Evolutionary conservation across 1,140 invertebrate genomes (phyloP), one percentile per base, ranked within the genome.

Genomic region (Microplitis demolitor): DNA sequence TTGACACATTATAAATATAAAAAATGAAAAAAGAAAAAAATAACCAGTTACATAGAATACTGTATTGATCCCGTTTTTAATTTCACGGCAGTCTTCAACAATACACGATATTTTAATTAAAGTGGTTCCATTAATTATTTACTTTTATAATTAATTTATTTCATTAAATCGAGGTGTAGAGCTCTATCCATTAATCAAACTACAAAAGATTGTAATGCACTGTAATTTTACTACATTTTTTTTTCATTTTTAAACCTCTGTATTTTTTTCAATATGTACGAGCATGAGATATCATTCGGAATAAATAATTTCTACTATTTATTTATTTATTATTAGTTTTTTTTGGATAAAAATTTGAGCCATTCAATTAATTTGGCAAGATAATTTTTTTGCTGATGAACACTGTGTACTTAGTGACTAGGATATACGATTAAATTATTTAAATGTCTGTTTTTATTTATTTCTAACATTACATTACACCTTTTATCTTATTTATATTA

Each of bases 331-430:
- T 63, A 39, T 9, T 39, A 6, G 0, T 24, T 24, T 24, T 66
- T 53, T 76, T 51, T n/a, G 4, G 31, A 39, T 51, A 53, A 66
- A 61, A 71, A 78, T 72, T 82, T 84, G 82, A 83, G 81, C 83
- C 78, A 66, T 56, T 78, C 79, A 76, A 69, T 71, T 73, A 81
- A 80, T 83, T 84, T 85, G 83, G 83, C 84, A 83, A 85, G 82
- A 83, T 24, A 24, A 77, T 80, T 83, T 71, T 76, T 73, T 70
- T 78, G 72, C 56, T 73, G 64, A 71, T 72, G 69, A 76, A 74
- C 80, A 80, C 76, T 39, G 33, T 63, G 24, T 78, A 79, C 77
- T 80, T 78, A 83, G 77, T 86, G 84, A 86, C 83, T 86, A 86
- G 83, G 83, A 80, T 80, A 79, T 77, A 82, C 78, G 75, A 78